These are phyloP conservation scores for Atlantisia rogersi DNA, from an alignment of 2,113 vertebrate species.

Conservation along the genomic window DNA sequence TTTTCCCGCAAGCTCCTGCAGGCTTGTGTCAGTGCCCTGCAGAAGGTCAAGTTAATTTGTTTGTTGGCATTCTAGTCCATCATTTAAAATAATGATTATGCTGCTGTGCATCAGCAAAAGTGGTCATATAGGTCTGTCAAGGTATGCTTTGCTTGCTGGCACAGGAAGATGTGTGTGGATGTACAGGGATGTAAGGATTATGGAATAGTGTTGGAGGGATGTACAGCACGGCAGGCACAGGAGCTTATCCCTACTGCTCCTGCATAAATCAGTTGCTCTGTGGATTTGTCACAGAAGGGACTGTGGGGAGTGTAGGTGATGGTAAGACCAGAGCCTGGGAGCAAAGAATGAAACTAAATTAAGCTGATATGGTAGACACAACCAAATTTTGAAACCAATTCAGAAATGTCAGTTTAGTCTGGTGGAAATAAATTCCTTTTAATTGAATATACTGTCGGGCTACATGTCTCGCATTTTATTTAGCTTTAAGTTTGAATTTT, in stretches of 20 bases:
- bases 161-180: not conserved
- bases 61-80: not conserved
- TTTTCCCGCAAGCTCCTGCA: not conserved
- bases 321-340: not conserved
- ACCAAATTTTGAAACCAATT: not conserved
- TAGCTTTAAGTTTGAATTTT: not conserved
- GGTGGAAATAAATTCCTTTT: not conserved
- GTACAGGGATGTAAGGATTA: not conserved
- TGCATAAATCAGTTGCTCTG: not conserved
- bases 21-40: not conserved
- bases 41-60: not conserved
- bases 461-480: not conserved
- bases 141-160: not conserved
- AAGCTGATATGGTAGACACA: not conserved
- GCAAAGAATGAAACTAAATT: not conserved
- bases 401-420: not conserved
- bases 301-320: not conserved
- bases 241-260: not conserved
- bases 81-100: not conserved
- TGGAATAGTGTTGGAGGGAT: not conserved
- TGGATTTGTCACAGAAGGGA: not conserved
- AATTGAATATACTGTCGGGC: not conserved
- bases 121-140: not conserved
- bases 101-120: not conserved
- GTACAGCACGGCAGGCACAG: not conserved